Evolutionary conservation across 2,888 invertebrate species (phyloP).

Genomic region (Noctua pronuba): DNA sequence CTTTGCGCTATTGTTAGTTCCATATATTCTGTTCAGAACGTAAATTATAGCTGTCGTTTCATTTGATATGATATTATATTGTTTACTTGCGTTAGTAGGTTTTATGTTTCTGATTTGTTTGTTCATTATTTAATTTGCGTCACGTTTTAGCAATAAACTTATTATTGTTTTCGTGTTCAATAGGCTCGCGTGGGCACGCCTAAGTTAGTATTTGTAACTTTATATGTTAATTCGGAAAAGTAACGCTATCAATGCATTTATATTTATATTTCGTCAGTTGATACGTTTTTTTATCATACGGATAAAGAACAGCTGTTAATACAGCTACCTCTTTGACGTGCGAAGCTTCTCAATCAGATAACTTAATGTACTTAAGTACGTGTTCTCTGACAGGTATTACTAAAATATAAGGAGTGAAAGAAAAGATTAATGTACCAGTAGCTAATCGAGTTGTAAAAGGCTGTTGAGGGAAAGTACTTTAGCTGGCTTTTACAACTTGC

Average conservation of each 20-base stretch:
- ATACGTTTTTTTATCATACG: neutral
- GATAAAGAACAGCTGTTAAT: neutral
- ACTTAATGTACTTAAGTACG: neutral
- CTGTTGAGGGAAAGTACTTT: conserved; percentile 63
- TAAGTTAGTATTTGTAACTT: conserved; percentile 24
- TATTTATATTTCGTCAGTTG: neutral
- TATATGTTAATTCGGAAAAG: conserved; percentile 35
- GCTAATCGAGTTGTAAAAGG: conserved; percentile 56
- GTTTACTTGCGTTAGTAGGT: conserved; percentile 14
- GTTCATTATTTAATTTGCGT: conserved; percentile 22
- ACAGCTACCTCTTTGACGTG: neutral
- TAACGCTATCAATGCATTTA: conserved; percentile 19
- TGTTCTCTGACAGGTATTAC: conserved; percentile 8
- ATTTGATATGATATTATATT: conserved; percentile 41
- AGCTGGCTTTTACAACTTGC: conserved; percentile 50
- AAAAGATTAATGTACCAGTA: conserved; percentile 48
- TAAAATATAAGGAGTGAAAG: conserved; percentile 52
- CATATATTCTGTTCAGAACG: conserved; percentile 42
- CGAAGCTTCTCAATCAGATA: conserved; percentile 11
- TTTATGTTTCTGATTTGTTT: conserved; percentile 37
- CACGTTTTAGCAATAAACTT: conserved; percentile 53
- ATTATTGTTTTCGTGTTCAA: conserved; percentile 9
- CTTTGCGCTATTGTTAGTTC: conserved; percentile 59
- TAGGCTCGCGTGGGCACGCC: conserved; percentile 2
- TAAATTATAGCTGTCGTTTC: conserved; percentile 55